These are phyloP conservation scores for Cephalophus harveyi DNA, from an alignment of 2,113 vertebrate species.

Conservation along the genomic window DNA sequence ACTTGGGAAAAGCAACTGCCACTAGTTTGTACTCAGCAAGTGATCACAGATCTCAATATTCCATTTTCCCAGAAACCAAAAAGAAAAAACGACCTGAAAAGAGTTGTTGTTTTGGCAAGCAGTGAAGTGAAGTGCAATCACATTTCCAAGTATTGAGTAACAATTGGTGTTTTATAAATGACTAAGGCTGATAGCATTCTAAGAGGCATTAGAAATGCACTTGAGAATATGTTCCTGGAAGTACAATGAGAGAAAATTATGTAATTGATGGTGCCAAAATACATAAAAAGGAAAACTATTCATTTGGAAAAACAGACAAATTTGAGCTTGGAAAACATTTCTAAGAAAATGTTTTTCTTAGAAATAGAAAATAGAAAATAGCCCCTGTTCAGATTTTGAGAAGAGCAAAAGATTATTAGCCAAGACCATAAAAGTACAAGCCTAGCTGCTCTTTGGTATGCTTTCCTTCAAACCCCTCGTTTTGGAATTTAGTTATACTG, in stretches of 20 bases:
- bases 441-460: neutral
- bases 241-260: constrained; percentile 50
- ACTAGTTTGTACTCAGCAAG: neutral
- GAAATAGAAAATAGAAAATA: neutral
- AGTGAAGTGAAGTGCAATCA: constrained; percentile 52
- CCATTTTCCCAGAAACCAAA: constrained; percentile 35
- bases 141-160: constrained; percentile 76
- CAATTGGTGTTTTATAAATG: constrained; percentile 78
- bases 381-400: neutral
- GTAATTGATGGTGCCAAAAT: constrained; percentile 7
- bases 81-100: constrained; percentile 65
- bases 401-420: neutral
- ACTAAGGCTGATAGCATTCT: constrained; percentile 80
- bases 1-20: neutral
- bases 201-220: constrained; percentile 61
- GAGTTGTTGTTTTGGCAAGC: constrained; percentile 56
- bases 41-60: neutral
- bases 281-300: constrained; percentile 6
- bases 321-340: neutral
- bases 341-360: neutral
- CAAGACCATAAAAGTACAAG: neutral
- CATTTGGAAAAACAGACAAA: neutral
- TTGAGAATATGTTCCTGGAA: constrained; percentile 42
- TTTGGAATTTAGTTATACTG: neutral
- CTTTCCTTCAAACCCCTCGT: neutral